Percentiles rank a stretch among this genome's conserved stretches.
phyloP scores from a whole-genome alignment of 2,797 vertebrate species.

The Oreortyx pictus region DNA sequence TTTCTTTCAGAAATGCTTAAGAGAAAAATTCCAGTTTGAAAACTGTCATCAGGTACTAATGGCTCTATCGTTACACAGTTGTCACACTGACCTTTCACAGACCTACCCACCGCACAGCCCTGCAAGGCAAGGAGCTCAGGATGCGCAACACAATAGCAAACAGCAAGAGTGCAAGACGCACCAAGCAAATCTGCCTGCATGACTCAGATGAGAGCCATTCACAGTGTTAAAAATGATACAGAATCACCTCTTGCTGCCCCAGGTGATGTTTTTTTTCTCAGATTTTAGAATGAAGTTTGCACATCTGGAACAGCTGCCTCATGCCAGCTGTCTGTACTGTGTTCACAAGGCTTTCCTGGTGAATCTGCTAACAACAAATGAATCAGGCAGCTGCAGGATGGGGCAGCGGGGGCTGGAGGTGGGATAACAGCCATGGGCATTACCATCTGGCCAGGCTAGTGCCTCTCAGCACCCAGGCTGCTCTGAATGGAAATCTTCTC shows the following conservation, averaged over 20 bases:
- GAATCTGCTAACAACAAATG: not conserved
- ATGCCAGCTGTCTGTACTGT: not conserved
- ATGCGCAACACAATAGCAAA: not conserved
- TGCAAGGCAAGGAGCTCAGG: conserved; percentile 21
- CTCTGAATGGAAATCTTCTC: not conserved
- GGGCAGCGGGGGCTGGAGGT: not conserved
- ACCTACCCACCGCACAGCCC: not conserved
- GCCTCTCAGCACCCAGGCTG: not conserved
- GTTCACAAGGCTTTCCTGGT: not conserved
- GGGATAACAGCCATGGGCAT: too few species aligned
- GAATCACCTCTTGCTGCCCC: not conserved
- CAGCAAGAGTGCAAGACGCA: not conserved
- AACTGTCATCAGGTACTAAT: conserved; percentile 56
- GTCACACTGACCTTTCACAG: conserved; percentile 56
- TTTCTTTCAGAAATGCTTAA: conserved; percentile 29
- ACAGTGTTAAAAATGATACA: not conserved
- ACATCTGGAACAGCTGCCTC: not conserved
- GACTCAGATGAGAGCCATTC: conserved; percentile 24
- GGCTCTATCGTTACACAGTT: conserved; percentile 53
- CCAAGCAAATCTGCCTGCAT: not conserved
- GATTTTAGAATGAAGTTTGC: not conserved
- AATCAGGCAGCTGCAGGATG: not conserved
- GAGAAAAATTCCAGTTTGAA: conserved; percentile 60
- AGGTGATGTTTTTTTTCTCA: conserved; percentile 1
- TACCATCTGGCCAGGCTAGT: accelerated